Evolutionary conservation across 2,888 invertebrate genomes (phyloP), one percentile per base, ranked within the genome.

Genomic region (Cephus pulcher): DNA sequence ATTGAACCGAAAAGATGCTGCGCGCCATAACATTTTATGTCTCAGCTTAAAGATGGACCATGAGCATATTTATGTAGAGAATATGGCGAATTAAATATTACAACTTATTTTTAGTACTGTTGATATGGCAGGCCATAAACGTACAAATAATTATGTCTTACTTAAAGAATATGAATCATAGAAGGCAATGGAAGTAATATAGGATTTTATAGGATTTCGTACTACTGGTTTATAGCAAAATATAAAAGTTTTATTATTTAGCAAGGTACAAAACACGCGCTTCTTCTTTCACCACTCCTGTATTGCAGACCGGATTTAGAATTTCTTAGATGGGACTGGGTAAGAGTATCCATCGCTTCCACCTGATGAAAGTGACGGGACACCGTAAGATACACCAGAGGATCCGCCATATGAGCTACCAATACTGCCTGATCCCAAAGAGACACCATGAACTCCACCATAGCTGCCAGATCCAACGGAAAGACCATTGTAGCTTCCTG

Each of bases 271-370:
- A 71, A 30, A 71, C 12, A 71, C 33, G 30, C 71, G 32, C 71
- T 32, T 71, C 9, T 33, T 32, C 71, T 71, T 11, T 71, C 15
- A 33, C 3, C 71, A 32, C 71, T 71, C 33, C 34, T 71, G 34
- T 9, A 33, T 23, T 71, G 6, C 12, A 34, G 1, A 23, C 12
- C 15, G 71, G 34, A 69, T 40, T 82, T 69, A 1, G 34, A 86
- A 76, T 34, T 83, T 80, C 70, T 83, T 85, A 35, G 80, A 34
- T 15, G 86, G 86, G 0, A 77, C 74, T 1, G 86, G 85, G 33
- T 86, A 86, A 23, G 84, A 82, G 69, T 86, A 86, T 75, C 86
- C 86, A 0, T 81, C 80, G 69, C 33, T 73, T 23, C 12, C 15
- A 12, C 69, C 69, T 15, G 71, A 71, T 15, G 71, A 30, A 56